phyloP scores from a whole-genome alignment of 2,797 vertebrate species.

The Hoplostethus atlanticus region DNA sequence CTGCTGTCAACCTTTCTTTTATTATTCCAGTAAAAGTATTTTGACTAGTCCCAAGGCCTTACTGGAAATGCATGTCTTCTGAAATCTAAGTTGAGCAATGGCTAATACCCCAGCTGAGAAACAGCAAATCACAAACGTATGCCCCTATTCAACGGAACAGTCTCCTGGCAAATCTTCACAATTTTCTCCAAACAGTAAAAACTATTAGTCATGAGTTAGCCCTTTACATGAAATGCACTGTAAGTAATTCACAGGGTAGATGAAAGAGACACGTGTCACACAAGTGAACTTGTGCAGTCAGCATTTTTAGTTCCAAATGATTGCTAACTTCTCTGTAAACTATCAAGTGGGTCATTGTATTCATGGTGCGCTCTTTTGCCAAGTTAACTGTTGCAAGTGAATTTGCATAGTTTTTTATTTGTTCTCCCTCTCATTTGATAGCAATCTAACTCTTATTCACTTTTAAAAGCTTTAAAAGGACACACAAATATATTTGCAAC shows the following conservation, averaged over 20 bases:
- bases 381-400: slow-evolving; percentile 34
- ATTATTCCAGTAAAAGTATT: slow-evolving; percentile 71
- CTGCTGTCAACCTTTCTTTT: slow-evolving; percentile 40
- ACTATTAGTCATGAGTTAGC: slow-evolving; percentile 50
- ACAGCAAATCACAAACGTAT: slow-evolving; percentile 62
- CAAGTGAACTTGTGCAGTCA: slow-evolving; percentile 14
- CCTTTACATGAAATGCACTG: slow-evolving; percentile 33
- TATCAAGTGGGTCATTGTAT: slow-evolving; percentile 49
- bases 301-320: slow-evolving; percentile 23
- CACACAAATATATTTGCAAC: slow-evolving; percentile 9
- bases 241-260: slow-evolving; percentile 30
- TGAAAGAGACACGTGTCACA: slow-evolving; percentile 19
- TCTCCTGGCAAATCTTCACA: slow-evolving; percentile 32
- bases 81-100: slow-evolving; percentile 51
- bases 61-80: slow-evolving; percentile 68
- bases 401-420: slow-evolving; percentile 56
- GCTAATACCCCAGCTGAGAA: slow-evolving; percentile 37
- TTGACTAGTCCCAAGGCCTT: slow-evolving; percentile 36
- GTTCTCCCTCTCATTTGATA: slow-evolving; percentile 44
- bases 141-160: slow-evolving; percentile 29
- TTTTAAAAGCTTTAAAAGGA: slow-evolving; percentile 15
- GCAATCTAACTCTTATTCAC: slow-evolving; percentile 18
- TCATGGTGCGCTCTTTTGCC: slow-evolving; percentile 28
- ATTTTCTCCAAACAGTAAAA: slow-evolving; percentile 45
- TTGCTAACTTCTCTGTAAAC: slow-evolving; percentile 34